These are phyloP conservation scores for Tenthredo livida DNA, from an alignment of 2,888 invertebrate species.

Conservation along the genomic window DNA sequence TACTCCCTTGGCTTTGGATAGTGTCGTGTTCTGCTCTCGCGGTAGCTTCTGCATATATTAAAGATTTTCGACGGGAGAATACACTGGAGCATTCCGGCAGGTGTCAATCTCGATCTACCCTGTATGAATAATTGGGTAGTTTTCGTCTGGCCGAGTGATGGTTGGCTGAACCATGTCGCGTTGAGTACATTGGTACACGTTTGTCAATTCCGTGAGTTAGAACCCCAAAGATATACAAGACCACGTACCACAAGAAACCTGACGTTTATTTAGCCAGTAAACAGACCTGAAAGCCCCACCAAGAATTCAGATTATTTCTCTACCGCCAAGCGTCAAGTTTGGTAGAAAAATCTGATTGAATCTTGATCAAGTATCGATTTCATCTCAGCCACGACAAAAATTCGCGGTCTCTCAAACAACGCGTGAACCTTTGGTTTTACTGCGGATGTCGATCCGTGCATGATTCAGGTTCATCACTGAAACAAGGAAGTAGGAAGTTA, in stretches of 20 bases:
- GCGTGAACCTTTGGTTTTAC: background rate
- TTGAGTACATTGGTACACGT: slow-evolving; percentile 8
- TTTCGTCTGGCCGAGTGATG: slow-evolving; percentile 13
- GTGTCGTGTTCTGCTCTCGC: background rate
- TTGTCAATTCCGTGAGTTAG: background rate
- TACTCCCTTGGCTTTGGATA: background rate
- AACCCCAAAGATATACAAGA: slow-evolving; percentile 3
- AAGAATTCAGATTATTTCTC: background rate
- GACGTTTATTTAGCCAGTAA: background rate
- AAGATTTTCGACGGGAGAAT: slow-evolving; percentile 7
- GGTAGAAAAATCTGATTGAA: background rate
- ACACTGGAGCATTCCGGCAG: background rate
- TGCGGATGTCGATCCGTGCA: background rate
- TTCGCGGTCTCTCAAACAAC: background rate
- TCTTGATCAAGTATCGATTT: background rate
- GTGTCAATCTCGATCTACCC: slow-evolving; percentile 41
- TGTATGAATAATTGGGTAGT: slow-evolving; percentile 35
- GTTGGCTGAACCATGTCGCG: background rate
- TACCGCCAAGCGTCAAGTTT: background rate
- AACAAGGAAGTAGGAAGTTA: background rate
- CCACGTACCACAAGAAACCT: slow-evolving; percentile 8
- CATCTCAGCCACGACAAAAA: background rate
- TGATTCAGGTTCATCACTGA: background rate
- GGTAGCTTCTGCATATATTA: slow-evolving; percentile 29
- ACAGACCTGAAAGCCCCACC: background rate